Percentiles rank a stretch among this genome's conserved stretches.
Evolutionary conservation across 2,797 vertebrate genomes (phyloP).

Genomic region (Clarias pachynema): DNA sequence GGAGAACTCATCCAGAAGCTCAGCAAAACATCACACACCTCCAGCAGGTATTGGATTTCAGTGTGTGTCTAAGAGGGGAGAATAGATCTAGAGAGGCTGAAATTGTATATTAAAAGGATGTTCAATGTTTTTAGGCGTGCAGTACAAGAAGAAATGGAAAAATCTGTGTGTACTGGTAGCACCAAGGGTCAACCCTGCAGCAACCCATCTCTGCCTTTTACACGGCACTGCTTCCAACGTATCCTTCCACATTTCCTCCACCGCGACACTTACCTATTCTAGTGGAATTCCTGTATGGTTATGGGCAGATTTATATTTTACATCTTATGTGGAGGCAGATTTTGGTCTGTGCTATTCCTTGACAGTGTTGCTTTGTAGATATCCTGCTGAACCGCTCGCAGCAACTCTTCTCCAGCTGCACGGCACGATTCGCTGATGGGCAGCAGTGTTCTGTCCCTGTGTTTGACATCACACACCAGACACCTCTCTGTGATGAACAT

Average conservation of each 20-base stretch:
- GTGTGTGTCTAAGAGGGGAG: neutral
- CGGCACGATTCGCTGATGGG: slow-evolving; percentile 97
- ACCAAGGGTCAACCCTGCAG: slow-evolving; percentile 87
- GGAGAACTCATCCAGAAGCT: slow-evolving; percentile 89
- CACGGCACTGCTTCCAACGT: slow-evolving; percentile 98
- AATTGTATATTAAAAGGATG: slow-evolving; percentile 35
- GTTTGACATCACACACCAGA: slow-evolving; percentile 98
- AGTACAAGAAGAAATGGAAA: slow-evolving; percentile 75
- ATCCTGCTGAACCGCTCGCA: slow-evolving; percentile 96
- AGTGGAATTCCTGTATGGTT: neutral
- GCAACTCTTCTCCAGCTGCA: slow-evolving; percentile 99
- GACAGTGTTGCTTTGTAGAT: slow-evolving; percentile 76
- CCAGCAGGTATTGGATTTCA: slow-evolving; percentile 74
- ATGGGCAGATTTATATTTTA: neutral
- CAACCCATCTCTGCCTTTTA: slow-evolving; percentile 92
- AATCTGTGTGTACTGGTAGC: slow-evolving; percentile 84
- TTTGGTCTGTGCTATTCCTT: slow-evolving; percentile 68
- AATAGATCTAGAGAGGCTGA: neutral
- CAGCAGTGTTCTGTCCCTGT: slow-evolving; percentile 98
- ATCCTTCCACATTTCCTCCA: slow-evolving; percentile 77
- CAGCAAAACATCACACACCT: slow-evolving; percentile 74
- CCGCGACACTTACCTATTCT: no score
- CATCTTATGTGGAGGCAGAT: neutral
- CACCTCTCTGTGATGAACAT: slow-evolving; percentile 98
- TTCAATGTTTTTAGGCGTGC: slow-evolving; percentile 75